Evolutionary conservation across 2,888 invertebrate genomes (phyloP).

Genomic region (Pseudococcus viburni): DNA sequence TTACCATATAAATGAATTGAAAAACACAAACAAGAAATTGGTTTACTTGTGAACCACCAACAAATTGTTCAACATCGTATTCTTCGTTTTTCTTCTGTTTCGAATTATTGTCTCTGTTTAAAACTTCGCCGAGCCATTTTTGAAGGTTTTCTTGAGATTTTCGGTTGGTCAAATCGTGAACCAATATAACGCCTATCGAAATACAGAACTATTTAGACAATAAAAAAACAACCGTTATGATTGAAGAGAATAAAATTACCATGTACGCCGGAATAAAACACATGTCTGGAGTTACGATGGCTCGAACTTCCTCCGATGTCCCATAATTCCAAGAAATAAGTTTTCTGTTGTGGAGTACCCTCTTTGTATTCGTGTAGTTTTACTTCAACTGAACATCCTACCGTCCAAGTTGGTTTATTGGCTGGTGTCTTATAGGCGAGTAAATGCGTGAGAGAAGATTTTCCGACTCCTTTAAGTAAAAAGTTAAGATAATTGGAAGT

Average conservation of each 20-base stretch:
- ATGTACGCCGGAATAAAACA: constrained; percentile 94
- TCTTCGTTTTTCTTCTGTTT: constrained; percentile 74
- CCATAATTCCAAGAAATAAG: constrained; percentile 96
- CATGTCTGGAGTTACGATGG: constrained; percentile 92
- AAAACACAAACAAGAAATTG: not conserved
- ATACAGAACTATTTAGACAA: not conserved
- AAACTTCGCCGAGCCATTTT: constrained; percentile 93
- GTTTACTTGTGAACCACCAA: constrained; percentile 82
- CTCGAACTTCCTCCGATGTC: constrained; percentile 96
- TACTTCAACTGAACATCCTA: constrained; percentile 96
- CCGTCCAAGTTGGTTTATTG: constrained; percentile 92
- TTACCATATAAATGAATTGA: not conserved
- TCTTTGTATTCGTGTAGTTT: constrained; percentile 95
- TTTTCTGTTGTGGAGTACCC: constrained; percentile 91
- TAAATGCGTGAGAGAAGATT: constrained; percentile 93
- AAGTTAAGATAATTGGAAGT: constrained; percentile 9
- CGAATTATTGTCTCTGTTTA: constrained; percentile 80
- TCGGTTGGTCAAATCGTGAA: constrained; percentile 96
- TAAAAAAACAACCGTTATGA: not conserved
- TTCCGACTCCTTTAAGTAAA: constrained; percentile 87
- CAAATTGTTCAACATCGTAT: constrained; percentile 88
- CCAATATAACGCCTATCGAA: constrained; percentile 86
- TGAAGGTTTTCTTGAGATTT: constrained; percentile 95
- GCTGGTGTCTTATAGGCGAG: constrained; percentile 91
- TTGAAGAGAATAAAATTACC: constrained; percentile 74